Percentiles rank a stretch among this genome's conserved stretches.
Evolutionary conservation across 2,888 invertebrate genomes (phyloP).

Genomic region (Trilocha varians): DNA sequence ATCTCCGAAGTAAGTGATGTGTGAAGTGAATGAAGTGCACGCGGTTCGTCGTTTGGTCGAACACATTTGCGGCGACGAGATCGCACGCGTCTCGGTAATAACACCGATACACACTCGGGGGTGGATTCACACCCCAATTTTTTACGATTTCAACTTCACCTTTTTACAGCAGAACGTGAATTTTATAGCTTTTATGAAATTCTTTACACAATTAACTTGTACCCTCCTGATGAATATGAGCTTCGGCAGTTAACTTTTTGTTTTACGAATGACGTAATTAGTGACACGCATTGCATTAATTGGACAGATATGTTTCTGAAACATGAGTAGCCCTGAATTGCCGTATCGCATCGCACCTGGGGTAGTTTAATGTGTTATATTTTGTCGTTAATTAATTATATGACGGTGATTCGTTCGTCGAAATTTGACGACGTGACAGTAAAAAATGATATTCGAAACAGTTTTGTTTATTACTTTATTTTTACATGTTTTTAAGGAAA

Average conservation of each 20-base stretch:
- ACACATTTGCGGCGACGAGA: slow-evolving; percentile 36
- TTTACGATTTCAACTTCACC: slow-evolving; percentile 59
- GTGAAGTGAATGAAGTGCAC: slow-evolving; percentile 33
- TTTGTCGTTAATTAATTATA: neutral
- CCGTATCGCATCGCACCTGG: neutral
- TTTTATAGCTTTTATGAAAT: slow-evolving; percentile 62
- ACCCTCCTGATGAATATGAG: slow-evolving; percentile 41
- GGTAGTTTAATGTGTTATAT: neutral
- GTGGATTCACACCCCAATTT: slow-evolving; percentile 34
- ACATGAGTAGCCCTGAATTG: slow-evolving; percentile 13
- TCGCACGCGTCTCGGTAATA: slow-evolving; percentile 30
- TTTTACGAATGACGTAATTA: slow-evolving; percentile 48
- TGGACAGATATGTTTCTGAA: slow-evolving; percentile 29
- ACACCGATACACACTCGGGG: slow-evolving; percentile 2
- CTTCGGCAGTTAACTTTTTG: slow-evolving; percentile 27
- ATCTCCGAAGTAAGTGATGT: slow-evolving; percentile 23
- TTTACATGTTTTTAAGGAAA: too few species aligned
- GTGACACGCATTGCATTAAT: slow-evolving; percentile 36
- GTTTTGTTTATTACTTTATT: too few species aligned
- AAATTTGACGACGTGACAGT: too few species aligned
- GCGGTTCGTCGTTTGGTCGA: slow-evolving; percentile 10
- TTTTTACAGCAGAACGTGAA: slow-evolving; percentile 57
- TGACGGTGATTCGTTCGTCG: too few species aligned
- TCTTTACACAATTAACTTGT: slow-evolving; percentile 60
- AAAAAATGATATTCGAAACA: too few species aligned